phyloP scores from a whole-genome alignment of 2,797 vertebrate genomes.

The Alca torda region DNA sequence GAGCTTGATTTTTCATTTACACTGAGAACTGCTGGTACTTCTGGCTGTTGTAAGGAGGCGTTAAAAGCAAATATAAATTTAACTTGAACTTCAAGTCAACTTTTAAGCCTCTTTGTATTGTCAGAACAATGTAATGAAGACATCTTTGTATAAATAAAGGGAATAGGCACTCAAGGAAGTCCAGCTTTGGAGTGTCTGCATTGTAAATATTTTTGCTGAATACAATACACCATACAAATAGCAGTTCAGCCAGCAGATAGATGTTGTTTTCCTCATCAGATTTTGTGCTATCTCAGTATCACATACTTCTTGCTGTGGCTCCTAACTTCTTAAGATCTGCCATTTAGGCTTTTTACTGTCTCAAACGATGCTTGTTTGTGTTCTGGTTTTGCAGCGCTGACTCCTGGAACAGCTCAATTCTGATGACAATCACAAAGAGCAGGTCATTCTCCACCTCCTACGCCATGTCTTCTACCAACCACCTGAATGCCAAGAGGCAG shows the following conservation, averaged over 20 bases:
- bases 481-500: conserved; percentile 83
- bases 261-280: neutral
- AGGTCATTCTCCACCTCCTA: conserved; percentile 88
- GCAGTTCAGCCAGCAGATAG: neutral
- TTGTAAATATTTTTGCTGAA: neutral
- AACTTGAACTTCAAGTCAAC: neutral
- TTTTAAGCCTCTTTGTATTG: neutral
- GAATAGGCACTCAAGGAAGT: neutral
- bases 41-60: neutral
- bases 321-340: neutral
- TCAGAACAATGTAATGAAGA: neutral
- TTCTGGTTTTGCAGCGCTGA: conserved; percentile 73
- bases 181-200: neutral
- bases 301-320: neutral
- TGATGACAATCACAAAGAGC: conserved; percentile 89
- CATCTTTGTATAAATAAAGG: neutral
- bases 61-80: neutral
- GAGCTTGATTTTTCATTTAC: neutral
- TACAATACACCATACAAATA: neutral
- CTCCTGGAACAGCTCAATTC: conserved; percentile 78
- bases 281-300: neutral
- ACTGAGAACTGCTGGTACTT: neutral
- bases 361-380: neutral
- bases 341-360: neutral
- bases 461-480: conserved; percentile 81